Conservation (phyloP, 30 jellyfish, hydroid and myxozoan species). For the Morbakka virulenta region DNA sequence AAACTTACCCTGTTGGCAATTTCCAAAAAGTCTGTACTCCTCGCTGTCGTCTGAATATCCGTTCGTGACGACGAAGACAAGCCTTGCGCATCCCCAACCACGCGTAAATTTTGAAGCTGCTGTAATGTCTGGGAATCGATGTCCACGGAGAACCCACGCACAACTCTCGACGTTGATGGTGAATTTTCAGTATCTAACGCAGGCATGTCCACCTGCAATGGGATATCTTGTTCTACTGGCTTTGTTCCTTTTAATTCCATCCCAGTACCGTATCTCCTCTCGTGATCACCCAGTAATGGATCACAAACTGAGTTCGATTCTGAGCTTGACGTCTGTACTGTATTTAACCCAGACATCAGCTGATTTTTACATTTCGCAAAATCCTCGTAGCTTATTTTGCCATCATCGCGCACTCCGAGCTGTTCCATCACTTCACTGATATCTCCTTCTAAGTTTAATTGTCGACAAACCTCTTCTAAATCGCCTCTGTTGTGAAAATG, state of each 20-base stretch:
- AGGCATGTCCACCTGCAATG: no score
- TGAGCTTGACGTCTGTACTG: constrained; percentile 82
- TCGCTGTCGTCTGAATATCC: constrained; percentile 25
- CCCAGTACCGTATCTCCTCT: not conserved
- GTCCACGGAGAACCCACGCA: no score
- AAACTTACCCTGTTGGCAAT: constrained; percentile 82
- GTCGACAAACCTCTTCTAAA: constrained; percentile 90
- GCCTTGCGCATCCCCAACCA: constrained; percentile 26
- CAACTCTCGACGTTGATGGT: no score
- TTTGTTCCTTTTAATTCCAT: not conserved
- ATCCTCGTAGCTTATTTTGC: constrained; percentile 80
- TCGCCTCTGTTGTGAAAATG: constrained; percentile 59
- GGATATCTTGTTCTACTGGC: no score
- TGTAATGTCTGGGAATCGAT: constrained; percentile 63
- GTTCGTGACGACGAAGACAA: constrained; percentile 17
- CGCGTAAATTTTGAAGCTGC: constrained; percentile 73
- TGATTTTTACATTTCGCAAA: constrained; percentile 62
- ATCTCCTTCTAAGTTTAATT: constrained; percentile 84
- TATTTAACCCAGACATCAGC: constrained; percentile 57
- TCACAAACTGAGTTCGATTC: constrained; percentile 78
- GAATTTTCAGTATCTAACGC: no score
- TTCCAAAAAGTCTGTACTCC: constrained; percentile 88
- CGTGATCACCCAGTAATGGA: constrained; percentile 39
- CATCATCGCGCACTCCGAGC: constrained; percentile 82
- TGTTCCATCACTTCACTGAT: constrained; percentile 81